A percentile compares a stretch with the other conserved stretches of the same genome.
Conservation (phyloP, 2,888 invertebrate genomes). For the Allophyes oxyacanthae region DNA sequence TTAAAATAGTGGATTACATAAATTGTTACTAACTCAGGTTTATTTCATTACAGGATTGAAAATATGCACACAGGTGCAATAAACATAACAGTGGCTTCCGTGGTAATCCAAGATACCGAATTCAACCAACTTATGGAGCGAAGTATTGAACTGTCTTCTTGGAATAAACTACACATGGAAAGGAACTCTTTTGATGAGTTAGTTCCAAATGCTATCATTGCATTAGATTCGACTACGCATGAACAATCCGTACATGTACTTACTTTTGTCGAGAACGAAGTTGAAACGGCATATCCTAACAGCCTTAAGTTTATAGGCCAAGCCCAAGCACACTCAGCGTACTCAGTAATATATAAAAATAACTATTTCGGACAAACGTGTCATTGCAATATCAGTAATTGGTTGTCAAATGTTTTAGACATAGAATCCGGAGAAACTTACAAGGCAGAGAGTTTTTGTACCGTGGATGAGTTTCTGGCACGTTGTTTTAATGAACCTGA, state of each 20-base stretch:
- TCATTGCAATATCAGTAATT: conserved; percentile 90
- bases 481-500: conserved; percentile 91
- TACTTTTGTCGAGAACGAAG: conserved; percentile 83
- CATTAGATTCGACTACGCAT: conserved; percentile 86
- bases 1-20: neutral
- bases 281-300: conserved; percentile 79
- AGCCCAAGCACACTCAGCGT: conserved; percentile 78
- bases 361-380: conserved; percentile 91
- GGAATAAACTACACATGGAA: conserved; percentile 91
- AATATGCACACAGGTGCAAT: conserved; percentile 91
- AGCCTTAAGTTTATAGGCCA: conserved; percentile 90
- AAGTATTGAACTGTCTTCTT: conserved; percentile 91
- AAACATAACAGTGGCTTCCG: conserved; percentile 90
- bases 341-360: conserved; percentile 85
- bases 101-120: conserved; percentile 89
- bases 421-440: conserved; percentile 78
- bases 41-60: conserved; percentile 87
- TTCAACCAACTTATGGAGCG: conserved; percentile 89
- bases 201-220: conserved; percentile 87
- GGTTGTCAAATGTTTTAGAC: conserved; percentile 86
- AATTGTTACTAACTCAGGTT: conserved; percentile 1
- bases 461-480: conserved; percentile 89
- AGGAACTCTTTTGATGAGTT: conserved; percentile 91
- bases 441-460: conserved; percentile 90
- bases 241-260: conserved; percentile 90